A percentile compares a stretch with the other conserved stretches of the same genome.
phyloP scores from a whole-genome alignment of 2,113 vertebrate genomes.

The Fukomys damarensis region DNA sequence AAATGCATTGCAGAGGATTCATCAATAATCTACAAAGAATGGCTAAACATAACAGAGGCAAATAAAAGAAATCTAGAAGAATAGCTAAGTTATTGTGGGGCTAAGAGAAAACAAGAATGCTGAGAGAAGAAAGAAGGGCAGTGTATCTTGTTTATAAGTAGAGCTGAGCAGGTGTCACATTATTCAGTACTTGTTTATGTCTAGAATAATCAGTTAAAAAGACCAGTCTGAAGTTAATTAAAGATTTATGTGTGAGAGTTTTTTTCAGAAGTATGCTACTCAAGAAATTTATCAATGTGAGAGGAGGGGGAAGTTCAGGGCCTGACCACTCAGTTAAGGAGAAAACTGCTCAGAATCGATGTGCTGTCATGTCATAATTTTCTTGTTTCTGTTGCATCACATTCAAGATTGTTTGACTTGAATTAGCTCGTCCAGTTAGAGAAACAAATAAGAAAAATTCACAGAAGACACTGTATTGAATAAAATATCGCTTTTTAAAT shows the following conservation, averaged over 20 bases:
- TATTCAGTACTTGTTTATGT: not conserved
- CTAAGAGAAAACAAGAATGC: not conserved
- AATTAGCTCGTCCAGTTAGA: not conserved
- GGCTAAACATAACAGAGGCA: not conserved
- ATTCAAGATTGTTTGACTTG: not conserved
- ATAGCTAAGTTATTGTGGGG: not conserved
- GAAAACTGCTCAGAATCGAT: not conserved
- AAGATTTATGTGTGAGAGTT: not conserved
- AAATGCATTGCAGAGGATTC: not conserved
- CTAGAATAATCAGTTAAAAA: not conserved
- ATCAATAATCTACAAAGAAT: too few relatives aligned
- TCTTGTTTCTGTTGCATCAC: not conserved
- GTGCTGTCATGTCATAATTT: not conserved
- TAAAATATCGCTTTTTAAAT: not conserved
- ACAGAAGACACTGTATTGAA: not conserved
- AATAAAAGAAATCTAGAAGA: not conserved
- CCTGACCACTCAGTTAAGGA: not conserved
- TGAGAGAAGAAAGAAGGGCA: not conserved
- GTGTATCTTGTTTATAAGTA: rapidly evolving
- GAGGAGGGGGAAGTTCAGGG: not conserved
- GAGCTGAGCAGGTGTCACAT: not conserved
- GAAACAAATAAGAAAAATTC: not conserved
- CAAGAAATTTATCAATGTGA: not conserved
- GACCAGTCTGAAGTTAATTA: not conserved
- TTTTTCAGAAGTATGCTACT: not conserved